Evolutionary conservation across 2,888 invertebrate genomes (phyloP).

Genomic region (Epirrhoe tristata): DNA sequence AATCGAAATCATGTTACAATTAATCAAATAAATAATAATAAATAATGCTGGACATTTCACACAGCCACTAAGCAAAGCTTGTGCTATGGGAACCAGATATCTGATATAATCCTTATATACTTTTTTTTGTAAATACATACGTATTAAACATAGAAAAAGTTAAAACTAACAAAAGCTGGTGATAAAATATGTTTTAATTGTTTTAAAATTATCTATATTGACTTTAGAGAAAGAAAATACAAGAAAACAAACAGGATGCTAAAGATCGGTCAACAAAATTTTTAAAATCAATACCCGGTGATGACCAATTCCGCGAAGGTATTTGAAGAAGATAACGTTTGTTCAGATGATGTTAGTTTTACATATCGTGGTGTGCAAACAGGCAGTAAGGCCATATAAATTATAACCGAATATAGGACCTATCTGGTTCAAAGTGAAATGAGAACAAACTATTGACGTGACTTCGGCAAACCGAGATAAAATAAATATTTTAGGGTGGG

Average conservation of each 20-base stretch:
- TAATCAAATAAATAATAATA: too few relatives aligned
- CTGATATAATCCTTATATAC: too few relatives aligned
- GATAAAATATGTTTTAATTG: constrained; percentile 19
- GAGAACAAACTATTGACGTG: constrained; percentile 82
- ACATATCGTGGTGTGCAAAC: constrained; percentile 78
- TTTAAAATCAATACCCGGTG: constrained; percentile 71
- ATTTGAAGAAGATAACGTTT: constrained; percentile 78
- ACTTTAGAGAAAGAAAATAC: constrained; percentile 32
- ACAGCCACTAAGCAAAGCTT: too few relatives aligned
- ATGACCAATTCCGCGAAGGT: constrained; percentile 77
- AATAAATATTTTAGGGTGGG: constrained; percentile 86
- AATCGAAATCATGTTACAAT: too few relatives aligned
- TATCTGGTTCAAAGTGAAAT: constrained; percentile 78
- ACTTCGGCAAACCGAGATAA: constrained; percentile 84
- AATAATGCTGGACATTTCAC: too few relatives aligned
- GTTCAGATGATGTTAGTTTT: constrained; percentile 75
- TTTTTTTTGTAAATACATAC: too few relatives aligned
- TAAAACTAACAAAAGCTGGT: background rate
- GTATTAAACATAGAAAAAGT: too few relatives aligned
- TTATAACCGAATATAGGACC: constrained; percentile 78
- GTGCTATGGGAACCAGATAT: too few relatives aligned
- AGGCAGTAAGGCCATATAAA: constrained; percentile 75
- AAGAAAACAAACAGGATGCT: constrained; percentile 68
- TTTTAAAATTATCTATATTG: constrained; percentile 20
- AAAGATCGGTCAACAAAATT: constrained; percentile 57